Conservation (phyloP, 2,797 vertebrate genomes). For the Scomberomorus guttatus region DNA sequence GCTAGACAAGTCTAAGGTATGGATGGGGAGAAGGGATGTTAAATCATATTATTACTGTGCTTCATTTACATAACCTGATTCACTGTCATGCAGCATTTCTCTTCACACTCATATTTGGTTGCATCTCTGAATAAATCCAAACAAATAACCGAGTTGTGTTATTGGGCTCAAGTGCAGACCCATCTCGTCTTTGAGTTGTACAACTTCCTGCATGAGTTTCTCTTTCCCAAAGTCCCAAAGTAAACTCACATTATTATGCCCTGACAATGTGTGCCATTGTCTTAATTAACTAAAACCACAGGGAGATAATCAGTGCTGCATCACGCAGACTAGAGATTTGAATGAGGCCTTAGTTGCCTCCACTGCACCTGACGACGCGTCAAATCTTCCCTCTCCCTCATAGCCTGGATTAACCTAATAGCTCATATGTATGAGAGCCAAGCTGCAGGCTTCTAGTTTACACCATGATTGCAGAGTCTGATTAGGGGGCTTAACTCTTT, state of each 20-base stretch:
- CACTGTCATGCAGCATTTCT: constrained; percentile 59
- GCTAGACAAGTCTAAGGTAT: constrained; percentile 67
- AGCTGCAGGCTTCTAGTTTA: constrained; percentile 54
- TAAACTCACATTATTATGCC: not conserved
- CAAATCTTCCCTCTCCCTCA: constrained; percentile 44
- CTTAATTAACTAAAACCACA: not conserved
- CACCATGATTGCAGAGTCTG: constrained; percentile 40
- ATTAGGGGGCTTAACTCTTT: constrained; percentile 67
- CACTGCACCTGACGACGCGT: constrained; percentile 25
- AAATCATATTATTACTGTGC: constrained; percentile 76
- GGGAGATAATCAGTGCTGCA: constrained; percentile 13
- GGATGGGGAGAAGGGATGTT: constrained; percentile 63
- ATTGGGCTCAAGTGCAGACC: not conserved
- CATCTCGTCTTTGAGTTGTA: not conserved
- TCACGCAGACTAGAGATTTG: constrained; percentile 4
- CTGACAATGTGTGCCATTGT: constrained; percentile 13
- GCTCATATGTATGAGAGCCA: constrained; percentile 36
- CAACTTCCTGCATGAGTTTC: constrained; percentile 10
- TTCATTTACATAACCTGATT: constrained; percentile 79
- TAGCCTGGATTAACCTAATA: constrained; percentile 61
- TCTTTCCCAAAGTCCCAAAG: constrained; percentile 13
- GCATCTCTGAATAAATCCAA: constrained; percentile 47
- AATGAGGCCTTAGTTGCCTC: not conserved
- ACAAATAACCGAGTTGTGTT: constrained; percentile 46
- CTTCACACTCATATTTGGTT: constrained; percentile 51